Evolutionary conservation across 2,888 invertebrate genomes (phyloP).

Genomic region (Notocelia uddmanniana): DNA sequence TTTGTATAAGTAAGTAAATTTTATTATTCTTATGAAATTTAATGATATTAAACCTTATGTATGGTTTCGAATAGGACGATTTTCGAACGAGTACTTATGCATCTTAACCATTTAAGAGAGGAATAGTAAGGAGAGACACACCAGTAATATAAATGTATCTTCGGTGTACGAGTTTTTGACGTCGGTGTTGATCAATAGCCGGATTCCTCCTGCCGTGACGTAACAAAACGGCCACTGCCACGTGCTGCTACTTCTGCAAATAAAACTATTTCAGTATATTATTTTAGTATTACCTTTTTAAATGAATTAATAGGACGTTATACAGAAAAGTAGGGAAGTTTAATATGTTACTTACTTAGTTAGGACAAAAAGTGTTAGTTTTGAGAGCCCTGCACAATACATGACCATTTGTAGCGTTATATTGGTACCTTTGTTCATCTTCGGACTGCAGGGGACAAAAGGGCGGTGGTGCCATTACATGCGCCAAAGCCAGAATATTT

Average conservation of each 20-base stretch:
- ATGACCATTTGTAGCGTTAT: neutral
- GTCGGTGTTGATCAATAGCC: conserved; percentile 64
- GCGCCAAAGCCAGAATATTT: conserved; percentile 74
- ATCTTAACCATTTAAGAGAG: neutral
- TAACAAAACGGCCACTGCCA: conserved; percentile 71
- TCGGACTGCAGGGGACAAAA: conserved; percentile 59
- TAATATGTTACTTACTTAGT: neutral
- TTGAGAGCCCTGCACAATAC: neutral
- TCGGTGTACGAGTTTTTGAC: conserved; percentile 52
- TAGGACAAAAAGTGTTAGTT: no score
- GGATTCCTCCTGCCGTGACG: conserved; percentile 69
- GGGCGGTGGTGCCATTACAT: conserved; percentile 63
- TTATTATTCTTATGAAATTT: no score
- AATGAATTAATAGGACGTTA: no score
- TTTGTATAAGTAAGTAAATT: no score
- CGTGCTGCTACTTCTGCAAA: conserved; percentile 49
- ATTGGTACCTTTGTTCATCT: conserved; percentile 53
- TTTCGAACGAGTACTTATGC: neutral
- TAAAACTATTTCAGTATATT: conserved; percentile 10
- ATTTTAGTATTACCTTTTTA: neutral
- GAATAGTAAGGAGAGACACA: conserved; percentile 55
- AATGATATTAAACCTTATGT: no score
- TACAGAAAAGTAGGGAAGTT: neutral
- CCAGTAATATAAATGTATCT: conserved; percentile 70
- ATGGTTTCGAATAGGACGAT: neutral